Conservation (phyloP, 1,140 invertebrate species). For the Zaprionus taronus region DNA sequence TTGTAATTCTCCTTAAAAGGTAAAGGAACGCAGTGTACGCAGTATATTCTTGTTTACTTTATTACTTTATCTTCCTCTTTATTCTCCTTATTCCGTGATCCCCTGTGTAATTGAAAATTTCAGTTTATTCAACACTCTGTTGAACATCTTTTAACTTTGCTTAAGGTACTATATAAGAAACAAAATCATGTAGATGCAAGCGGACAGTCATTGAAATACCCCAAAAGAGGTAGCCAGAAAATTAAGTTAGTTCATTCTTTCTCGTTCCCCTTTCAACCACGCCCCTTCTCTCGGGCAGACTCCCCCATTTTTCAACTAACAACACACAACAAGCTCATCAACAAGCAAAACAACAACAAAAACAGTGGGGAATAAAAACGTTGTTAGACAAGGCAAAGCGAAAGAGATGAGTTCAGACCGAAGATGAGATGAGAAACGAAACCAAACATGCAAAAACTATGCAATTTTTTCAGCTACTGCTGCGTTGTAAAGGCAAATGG, state of each 20-base stretch:
- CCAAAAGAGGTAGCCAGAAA: conserved; percentile 22
- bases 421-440: conserved; percentile 4
- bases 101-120: not conserved
- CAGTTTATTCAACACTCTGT: not conserved
- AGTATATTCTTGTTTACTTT: not conserved
- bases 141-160: not conserved
- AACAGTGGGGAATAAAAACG: conserved; percentile 17
- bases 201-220: conserved; percentile 13
- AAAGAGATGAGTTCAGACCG: conserved; percentile 9
- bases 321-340: conserved; percentile 51
- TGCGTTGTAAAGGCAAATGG: conserved; percentile 4
- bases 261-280: not conserved
- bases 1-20: no score
- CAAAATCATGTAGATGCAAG: not conserved
- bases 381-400: conserved; percentile 24
- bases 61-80: not conserved
- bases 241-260: conserved; percentile 22
- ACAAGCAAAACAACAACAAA: conserved; percentile 35
- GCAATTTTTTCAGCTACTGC: conserved; percentile 29
- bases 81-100: not conserved
- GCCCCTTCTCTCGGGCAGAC: not conserved
- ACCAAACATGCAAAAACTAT: conserved; percentile 34
- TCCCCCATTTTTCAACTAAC: conserved; percentile 9
- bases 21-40: no score
- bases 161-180: conserved; percentile 6